Base-by-base conservation (phyloP, 35 echinoderm and acorn worm species). In the Apostichopus parvimensis region DNA sequence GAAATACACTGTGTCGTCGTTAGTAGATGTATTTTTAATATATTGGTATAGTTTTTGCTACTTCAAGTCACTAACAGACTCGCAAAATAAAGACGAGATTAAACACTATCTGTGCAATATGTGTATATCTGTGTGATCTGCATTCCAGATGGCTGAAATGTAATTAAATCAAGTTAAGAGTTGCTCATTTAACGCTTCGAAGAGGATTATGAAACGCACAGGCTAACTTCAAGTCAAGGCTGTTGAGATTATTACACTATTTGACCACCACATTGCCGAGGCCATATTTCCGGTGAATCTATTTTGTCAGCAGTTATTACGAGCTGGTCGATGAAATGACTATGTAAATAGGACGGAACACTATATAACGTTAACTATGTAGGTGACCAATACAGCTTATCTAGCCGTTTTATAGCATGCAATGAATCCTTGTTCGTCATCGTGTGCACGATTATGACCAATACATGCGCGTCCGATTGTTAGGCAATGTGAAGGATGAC, bases 201-300 rank as follows among this genome's bases (percentile, higher is more conserved):
- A 75, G 71, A 75, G 71, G 71, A 21, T 75, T 22, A 75, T 75
- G 15, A 75, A 75, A 75, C 71, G 7, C 71, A 75, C 71, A 75
- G 21, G 21, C 15, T 75, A 75, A 75, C 71, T 18, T 22, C 71
- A 20, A n/a, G 71, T 75, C 71, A 18, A 22, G 11, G 71, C 17
- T 75, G 71, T 75, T 75, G 15, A 18, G 71, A 75, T 75, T 18
- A 75, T 75, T 20, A n/a, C 15, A 75, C 20, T 22, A 75, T 68
- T 68, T 68, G 64, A 68, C 64, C 64, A 68, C 18, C 64, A 68
- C 18, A 68, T 68, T 68, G 11, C 3, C 18, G 64, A 68, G 64
- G 3, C 64, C 11, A 18, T 18, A 68, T 68, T 18, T 14, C 20
- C 71, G 12, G 58, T 75, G 7, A 18, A 75, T 75, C 71, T 21